Evolutionary conservation across 2,888 invertebrate species (phyloP).

Genomic region (Chaetoderma sp.): DNA sequence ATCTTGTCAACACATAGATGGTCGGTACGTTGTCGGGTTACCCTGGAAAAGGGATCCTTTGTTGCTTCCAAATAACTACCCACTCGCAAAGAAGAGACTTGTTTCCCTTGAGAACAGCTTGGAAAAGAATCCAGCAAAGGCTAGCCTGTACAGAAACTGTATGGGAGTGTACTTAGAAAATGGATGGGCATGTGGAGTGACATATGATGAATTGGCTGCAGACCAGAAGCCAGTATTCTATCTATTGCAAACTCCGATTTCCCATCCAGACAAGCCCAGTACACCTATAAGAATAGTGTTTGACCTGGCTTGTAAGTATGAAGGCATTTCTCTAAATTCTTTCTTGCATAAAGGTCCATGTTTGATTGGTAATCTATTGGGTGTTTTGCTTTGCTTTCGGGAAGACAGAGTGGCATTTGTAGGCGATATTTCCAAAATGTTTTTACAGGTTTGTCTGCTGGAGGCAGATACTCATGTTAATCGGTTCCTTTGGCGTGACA

Average conservation of each 20-base stretch:
- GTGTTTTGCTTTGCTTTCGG: constrained; percentile 8
- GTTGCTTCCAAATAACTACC: constrained; percentile 11
- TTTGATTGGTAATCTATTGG: constrained; percentile 10
- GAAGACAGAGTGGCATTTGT: no score
- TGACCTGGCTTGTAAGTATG: constrained; percentile 8
- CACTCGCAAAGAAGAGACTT: constrained; percentile 10
- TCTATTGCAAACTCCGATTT: constrained; percentile 18
- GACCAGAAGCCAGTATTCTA: constrained; percentile 7
- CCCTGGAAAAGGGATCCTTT: constrained; percentile 18
- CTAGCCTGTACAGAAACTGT: not conserved
- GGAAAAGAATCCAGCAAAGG: constrained; percentile 6
- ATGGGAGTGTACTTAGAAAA: constrained; percentile 11
- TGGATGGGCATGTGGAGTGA: constrained; percentile 9
- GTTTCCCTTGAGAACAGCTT: constrained; percentile 14
- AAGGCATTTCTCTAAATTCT: constrained; percentile 6
- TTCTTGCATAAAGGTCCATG: no score
- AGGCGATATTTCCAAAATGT: no score
- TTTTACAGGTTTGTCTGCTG: no score
- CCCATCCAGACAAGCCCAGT: constrained; percentile 10
- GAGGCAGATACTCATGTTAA: not conserved
- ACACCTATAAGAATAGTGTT: constrained; percentile 20
- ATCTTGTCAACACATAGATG: not conserved
- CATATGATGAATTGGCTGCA: not conserved
- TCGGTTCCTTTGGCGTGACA: constrained; percentile 14
- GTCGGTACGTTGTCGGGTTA: constrained; percentile 4